Evolutionary conservation across 1,140 invertebrate genomes (phyloP).

Genomic region (Drosophila mauritiana): DNA sequence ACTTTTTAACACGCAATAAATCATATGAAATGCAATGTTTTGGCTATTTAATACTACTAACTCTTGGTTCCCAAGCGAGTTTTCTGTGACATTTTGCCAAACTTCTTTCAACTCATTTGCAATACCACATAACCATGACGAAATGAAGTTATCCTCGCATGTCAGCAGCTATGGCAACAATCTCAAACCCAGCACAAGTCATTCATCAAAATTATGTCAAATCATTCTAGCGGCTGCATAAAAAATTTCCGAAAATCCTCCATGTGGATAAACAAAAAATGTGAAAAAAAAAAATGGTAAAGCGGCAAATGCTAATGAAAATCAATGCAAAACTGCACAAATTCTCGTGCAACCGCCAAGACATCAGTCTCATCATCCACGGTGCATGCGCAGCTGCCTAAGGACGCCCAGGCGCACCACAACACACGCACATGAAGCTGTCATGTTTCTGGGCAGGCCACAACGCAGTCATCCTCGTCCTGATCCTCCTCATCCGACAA

Average conservation of each 20-base stretch:
- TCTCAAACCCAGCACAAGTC: conserved; percentile 24
- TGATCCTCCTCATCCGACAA: conserved; percentile 18
- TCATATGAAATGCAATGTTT: too few relatives aligned
- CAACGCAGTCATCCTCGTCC: conserved; percentile 41
- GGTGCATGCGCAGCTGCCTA: conserved; percentile 69
- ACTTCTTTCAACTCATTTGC: conserved; percentile 19
- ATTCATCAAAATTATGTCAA: conserved; percentile 83
- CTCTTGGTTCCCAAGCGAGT: too few relatives aligned
- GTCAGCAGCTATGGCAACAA: conserved; percentile 56
- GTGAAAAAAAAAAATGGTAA: conserved; percentile 21
- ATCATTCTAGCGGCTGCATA: conserved; percentile 73
- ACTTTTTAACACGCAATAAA: too few relatives aligned
- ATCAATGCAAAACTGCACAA: conserved; percentile 68
- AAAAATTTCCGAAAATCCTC: conserved; percentile 30
- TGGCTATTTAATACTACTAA: too few relatives aligned
- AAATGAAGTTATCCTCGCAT: conserved; percentile 64
- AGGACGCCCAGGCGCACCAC: not conserved
- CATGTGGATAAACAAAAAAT: conserved; percentile 48
- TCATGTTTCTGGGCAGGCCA: conserved; percentile 78
- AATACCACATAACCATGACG: conserved; percentile 37
- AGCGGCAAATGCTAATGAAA: conserved; percentile 74
- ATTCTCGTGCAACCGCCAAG: conserved; percentile 62
- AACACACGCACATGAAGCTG: conserved; percentile 68
- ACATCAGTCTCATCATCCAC: conserved; percentile 15
- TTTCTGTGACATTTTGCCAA: not conserved